Evolutionary conservation across 2,888 invertebrate species (phyloP), one percentile per base, ranked within the genome.

Genomic region (Limnephilus rhombicus): DNA sequence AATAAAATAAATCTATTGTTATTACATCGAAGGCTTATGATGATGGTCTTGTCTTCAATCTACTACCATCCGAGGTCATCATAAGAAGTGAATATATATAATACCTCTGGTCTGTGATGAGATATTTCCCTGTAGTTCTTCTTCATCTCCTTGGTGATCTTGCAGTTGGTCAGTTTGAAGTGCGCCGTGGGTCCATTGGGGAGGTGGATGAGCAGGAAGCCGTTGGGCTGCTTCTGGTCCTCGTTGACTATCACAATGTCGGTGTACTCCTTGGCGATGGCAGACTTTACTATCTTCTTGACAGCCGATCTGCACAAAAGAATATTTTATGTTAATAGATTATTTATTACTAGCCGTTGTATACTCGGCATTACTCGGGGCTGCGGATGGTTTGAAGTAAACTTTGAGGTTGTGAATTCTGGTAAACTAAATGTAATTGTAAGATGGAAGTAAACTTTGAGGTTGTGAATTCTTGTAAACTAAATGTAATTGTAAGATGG

Each of bases 161-260:
- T 98, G 0, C 99, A 98, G 95, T 98, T 99, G 94, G 98, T 98
- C 34, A 99, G 95, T 95, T 98, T 98, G 95, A 99, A 99, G 95
- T 99, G 98, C 29, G 99, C 99, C 0, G 99, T 99, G 0, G 99
- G 99, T 0, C 99, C 99, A 94, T 98, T 97, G 0, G 99, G 99
- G 93, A 99, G 96, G 96, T 99, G 99, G 93, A 99, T 98, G 4
- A 99, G 96, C 31, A 99, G 96, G 95, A 99, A 96, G 3, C 99
- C 99, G 96, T 99, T 98, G 0, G 99, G 99, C 94, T 98, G 97
- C 94, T 98, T 98, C 94, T 97, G 97, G 95, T 99, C 98, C 95
- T 99, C 99, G 95, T 99, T 99, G 3, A 99, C 96, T n/a, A 99
- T 97, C 34, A 99, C 96, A 31, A 99, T 97, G 95, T 99, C 99